Percentiles rank a stretch among this genome's conserved stretches.
Conservation (phyloP, 2,797 vertebrate genomes). For the Brotogeris chrysoptera region DNA sequence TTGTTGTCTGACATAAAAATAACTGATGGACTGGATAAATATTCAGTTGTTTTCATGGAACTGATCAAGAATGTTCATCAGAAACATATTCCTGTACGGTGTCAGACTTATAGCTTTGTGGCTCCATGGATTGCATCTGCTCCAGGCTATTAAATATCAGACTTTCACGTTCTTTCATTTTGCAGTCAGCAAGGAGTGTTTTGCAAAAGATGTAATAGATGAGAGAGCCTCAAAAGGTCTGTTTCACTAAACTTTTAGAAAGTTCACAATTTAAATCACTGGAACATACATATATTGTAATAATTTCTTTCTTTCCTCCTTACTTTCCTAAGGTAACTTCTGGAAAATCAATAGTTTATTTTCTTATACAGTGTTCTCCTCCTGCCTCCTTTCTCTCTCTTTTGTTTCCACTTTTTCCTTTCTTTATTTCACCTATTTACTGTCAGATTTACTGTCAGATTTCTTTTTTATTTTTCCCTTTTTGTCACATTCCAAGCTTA, state of each 20-base stretch:
- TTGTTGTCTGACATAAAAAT: background rate
- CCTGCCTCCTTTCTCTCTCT: background rate
- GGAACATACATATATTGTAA: background rate
- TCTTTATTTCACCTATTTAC: background rate
- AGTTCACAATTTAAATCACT: background rate
- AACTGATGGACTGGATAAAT: background rate
- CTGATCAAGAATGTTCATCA: background rate
- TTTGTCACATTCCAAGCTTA: background rate
- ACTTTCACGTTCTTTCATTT: background rate
- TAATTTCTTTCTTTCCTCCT: background rate
- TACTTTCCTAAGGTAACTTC: background rate
- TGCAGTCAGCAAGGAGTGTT: background rate
- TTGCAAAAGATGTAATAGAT: background rate
- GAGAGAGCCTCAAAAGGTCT: background rate
- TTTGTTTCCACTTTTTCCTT: accelerated
- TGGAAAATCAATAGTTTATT: background rate
- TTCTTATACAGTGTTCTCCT: background rate
- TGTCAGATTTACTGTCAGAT: background rate
- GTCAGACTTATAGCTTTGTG: background rate
- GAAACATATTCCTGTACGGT: background rate
- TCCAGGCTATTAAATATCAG: slow-evolving; percentile 19
- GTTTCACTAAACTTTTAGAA: background rate
- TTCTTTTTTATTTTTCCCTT: background rate
- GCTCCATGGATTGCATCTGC: background rate
- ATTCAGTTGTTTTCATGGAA: background rate